These are phyloP conservation scores for Leucophora obtusa DNA, from an alignment of 2,888 invertebrate species.

Conservation along the genomic window DNA sequence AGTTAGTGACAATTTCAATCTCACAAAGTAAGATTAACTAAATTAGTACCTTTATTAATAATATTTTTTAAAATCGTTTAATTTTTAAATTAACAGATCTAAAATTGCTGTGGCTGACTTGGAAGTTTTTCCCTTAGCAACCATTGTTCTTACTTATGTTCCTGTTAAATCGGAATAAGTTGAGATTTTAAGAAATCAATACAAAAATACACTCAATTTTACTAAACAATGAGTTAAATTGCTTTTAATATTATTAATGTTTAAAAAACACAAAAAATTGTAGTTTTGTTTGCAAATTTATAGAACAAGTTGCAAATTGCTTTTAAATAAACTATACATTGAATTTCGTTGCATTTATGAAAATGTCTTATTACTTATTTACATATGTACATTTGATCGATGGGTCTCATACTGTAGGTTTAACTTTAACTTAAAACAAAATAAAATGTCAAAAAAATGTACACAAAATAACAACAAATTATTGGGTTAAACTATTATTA, in stretches of 20 bases:
- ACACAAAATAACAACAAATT: too few species aligned
- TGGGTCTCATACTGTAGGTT: too few species aligned
- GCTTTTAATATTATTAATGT: not conserved
- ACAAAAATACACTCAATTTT: not conserved
- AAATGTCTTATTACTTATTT: not conserved
- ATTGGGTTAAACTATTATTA: too few species aligned
- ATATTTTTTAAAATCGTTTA: not conserved
- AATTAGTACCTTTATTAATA: not conserved
- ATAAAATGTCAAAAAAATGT: too few species aligned
- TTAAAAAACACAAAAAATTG: slow-evolving; percentile 2
- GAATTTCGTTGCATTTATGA: not conserved
- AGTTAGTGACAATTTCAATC: slow-evolving; percentile 80
- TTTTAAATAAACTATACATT: not conserved
- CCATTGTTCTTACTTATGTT: slow-evolving; percentile 85
- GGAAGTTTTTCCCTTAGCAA: slow-evolving; percentile 82
- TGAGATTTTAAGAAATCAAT: not conserved
- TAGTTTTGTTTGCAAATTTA: not conserved
- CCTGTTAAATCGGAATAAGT: slow-evolving; percentile 78
- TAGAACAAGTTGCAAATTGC: not conserved
- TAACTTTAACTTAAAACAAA: too few species aligned
- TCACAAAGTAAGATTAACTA: slow-evolving; percentile 69
- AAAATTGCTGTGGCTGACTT: slow-evolving; percentile 81
- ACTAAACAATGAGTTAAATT: not conserved
- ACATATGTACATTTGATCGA: too few species aligned
- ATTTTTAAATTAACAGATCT: slow-evolving; percentile 77